Evolutionary conservation across 92 coral and sea anemone genomes (phyloP), one percentile per base, ranked within the genome.

Genomic region (Porites lobata): DNA sequence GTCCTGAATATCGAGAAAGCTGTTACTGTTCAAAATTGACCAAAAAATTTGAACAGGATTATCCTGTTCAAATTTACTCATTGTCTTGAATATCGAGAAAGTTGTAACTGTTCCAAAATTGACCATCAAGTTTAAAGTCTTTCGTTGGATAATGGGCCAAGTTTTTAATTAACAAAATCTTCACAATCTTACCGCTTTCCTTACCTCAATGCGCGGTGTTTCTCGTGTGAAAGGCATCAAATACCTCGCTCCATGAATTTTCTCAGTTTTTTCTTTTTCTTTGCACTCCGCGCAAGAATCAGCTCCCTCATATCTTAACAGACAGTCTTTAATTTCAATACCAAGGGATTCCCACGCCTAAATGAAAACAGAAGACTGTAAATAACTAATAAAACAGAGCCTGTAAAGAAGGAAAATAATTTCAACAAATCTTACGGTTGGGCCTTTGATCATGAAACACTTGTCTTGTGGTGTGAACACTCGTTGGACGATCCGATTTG

Each of bases 321-420:
- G 71, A 21, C 81, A 77, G 69, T 67, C 81, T 17, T 77, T 65
- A 5, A 77, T 29, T n/a, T 51, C 81, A 24, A 77, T 77, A 6
- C 81, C 81, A 38, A 61, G 50, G 7, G 69, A 77, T 32, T 59
- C 53, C 81, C 81, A 77, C 21, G 81, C 81, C 81, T 77, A 57
- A 77, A 77, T 24, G 15, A 11, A 12, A 29, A 54, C 1, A 26
- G 22, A 5, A 9, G 24, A 76, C 70, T 12, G n/a, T 14, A 32
- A 1, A 15, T 69, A 19, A 11, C 5, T 3, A 38, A 38, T 3
- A 38, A 38, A 38, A 38, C 47, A 38, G 47, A 38, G 4, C 47
- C 47, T 38, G 47, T 38, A 38, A 38, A 38, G 47, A 38, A 38
- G 47, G 47, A 38, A 38, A 38, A 38, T 38, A 38, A 38, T 38